Evolutionary conservation across 1,140 invertebrate genomes (phyloP), one percentile per base, ranked within the genome.

Genomic region (Diachasmimorpha longicaudata): DNA sequence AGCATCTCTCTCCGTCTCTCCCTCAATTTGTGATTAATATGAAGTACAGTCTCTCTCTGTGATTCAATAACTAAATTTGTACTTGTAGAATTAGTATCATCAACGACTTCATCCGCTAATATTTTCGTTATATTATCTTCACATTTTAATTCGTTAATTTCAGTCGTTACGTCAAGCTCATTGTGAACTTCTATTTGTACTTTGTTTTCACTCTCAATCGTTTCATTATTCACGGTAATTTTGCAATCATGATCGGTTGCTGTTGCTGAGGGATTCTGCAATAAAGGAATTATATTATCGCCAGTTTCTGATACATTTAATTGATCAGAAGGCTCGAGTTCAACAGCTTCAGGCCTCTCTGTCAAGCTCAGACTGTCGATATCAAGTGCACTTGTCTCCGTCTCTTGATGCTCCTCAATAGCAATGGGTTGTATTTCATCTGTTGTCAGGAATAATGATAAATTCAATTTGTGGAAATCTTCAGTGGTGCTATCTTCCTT

Each of bases 401-500:
- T 63, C 58, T 23, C 58, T 25, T 10, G 23, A 6, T 63, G 58
- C 10, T 63, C 21, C 11, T 63, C 58, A 63, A 31, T 63, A 10
- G 31, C 10, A 4, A 63, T 25, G 19, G 19, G 4, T 25, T 25
- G 14, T 2, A 4, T 8, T 63, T 4, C 58, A 23, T 23, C 23
- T 1, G 10, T 19, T 14, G 58, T 63, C 1, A 63, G 14, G 23
- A 63, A 63, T 25, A 63, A 63, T 19, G 58, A 63, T 63, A 63
- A 63, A 25, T 63, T 14, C 58, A 63, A 63, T 63, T 25, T 63
- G 25, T 31, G 46, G 5, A 37, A 44, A 74, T 79, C 73, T 71
- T 76, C 69, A 55, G 16, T 55, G 14, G 39, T 72, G 42, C 72
- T 48, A 66, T 77, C 58, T 23, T 75, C 77, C 23, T 75, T 81